Conservation (phyloP, 2,888 invertebrate species). For the Eledona agricola region DNA sequence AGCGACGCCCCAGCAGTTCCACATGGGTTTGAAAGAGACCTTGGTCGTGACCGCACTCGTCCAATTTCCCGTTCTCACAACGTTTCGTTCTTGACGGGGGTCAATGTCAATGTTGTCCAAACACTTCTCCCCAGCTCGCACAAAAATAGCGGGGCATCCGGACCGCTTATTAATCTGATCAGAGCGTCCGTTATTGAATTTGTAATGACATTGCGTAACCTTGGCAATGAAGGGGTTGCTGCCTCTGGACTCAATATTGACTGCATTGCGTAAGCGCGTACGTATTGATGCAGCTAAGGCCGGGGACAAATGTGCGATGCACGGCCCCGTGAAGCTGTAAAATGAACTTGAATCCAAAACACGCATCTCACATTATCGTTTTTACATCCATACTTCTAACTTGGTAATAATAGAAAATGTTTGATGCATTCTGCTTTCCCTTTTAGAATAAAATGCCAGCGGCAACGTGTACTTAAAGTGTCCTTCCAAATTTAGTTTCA, state of each 20-base stretch:
- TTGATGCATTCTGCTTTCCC: too few relatives aligned
- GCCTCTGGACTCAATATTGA: slow-evolving; percentile 44
- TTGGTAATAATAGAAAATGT: too few relatives aligned
- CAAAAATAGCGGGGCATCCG: slow-evolving; percentile 3
- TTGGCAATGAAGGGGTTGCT: slow-evolving; percentile 41
- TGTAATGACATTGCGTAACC: slow-evolving; percentile 47
- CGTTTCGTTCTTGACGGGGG: slow-evolving; percentile 4
- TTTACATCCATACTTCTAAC: too few relatives aligned
- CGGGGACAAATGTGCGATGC: too few relatives aligned
- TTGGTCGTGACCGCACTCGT: slow-evolving; percentile 35
- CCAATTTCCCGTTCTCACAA: slow-evolving; percentile 15
- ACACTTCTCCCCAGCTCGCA: slow-evolving; percentile 5
- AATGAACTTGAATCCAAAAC: too few relatives aligned
- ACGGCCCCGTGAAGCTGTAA: too few relatives aligned
- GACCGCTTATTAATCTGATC: slow-evolving; percentile 14
- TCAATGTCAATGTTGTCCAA: slow-evolving; percentile 28
- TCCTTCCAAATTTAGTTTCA: too few relatives aligned
- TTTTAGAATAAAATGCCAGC: too few relatives aligned
- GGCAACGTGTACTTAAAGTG: too few relatives aligned
- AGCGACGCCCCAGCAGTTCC: too few relatives aligned
- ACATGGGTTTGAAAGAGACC: too few relatives aligned
- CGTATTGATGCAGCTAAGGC: slow-evolving; percentile 43
- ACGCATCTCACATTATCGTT: too few relatives aligned
- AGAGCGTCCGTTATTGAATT: slow-evolving; percentile 29
- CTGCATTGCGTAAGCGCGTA: slow-evolving; percentile 50